Percentiles rank a stretch among this genome's conserved stretches.
phyloP scores from a whole-genome alignment of 2,113 vertebrate genomes.

The Mustela lutreola region DNA sequence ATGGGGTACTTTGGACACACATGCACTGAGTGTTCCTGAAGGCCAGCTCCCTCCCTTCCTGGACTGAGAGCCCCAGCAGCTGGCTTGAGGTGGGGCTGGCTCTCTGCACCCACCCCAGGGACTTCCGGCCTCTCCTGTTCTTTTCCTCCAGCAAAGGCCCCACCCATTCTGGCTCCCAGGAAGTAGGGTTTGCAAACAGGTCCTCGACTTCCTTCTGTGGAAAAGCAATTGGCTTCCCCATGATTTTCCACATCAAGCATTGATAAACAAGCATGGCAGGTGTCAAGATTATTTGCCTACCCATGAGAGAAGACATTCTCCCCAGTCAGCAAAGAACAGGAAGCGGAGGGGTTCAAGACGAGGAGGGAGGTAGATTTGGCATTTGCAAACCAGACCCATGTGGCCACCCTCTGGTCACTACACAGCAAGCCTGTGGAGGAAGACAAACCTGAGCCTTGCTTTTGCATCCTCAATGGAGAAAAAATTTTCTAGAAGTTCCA shows the following conservation, averaged over 20 bases:
- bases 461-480: neutral
- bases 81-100: fast-evolving
- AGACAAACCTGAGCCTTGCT: fast-evolving
- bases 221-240: neutral
- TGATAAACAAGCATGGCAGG: fast-evolving
- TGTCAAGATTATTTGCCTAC: fast-evolving
- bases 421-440: neutral
- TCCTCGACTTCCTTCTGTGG: neutral
- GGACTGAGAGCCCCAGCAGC: fast-evolving
- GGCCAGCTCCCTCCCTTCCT: fast-evolving
- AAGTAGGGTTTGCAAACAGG: too few species aligned
- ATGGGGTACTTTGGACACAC: fast-evolving
- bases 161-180: neutral
- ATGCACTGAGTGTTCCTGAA: fast-evolving
- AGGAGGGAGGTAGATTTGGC: neutral
- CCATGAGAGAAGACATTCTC: neutral
- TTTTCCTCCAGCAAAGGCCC: neutral
- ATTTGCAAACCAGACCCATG: fast-evolving
- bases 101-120: neutral
- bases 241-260: neutral
- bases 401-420: neutral
- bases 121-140: fast-evolving
- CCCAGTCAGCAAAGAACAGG: neutral
- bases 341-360: fast-evolving
- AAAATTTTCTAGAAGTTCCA: neutral